These are phyloP conservation scores for Coronaproctus castanopsis DNA, from an alignment of 2,888 invertebrate genomes.

Conservation along the genomic window DNA sequence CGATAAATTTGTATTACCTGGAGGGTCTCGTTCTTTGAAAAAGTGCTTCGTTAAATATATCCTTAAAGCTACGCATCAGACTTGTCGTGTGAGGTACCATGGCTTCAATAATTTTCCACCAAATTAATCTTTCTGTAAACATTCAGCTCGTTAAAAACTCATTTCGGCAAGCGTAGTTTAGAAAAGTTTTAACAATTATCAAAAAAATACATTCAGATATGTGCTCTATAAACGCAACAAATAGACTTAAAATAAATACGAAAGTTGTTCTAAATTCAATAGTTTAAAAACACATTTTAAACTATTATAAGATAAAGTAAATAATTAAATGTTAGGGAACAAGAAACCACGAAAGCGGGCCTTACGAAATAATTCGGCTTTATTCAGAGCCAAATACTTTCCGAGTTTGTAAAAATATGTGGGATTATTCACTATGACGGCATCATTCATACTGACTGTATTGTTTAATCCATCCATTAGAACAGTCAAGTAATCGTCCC, in stretches of 20 bases:
- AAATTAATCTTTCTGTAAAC: constrained; percentile 26
- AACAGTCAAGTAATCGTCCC: constrained; percentile 20
- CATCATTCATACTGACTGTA: constrained; percentile 18
- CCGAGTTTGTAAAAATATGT: constrained; percentile 19
- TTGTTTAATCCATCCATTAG: constrained; percentile 19
- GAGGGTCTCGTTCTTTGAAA: constrained; percentile 10
- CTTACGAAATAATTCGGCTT: constrained; percentile 19
- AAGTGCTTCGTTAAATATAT: constrained; percentile 16
- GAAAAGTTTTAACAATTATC: too few species aligned
- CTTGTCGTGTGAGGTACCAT: constrained; percentile 25
- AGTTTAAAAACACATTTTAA: too few species aligned
- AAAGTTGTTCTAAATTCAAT: too few species aligned
- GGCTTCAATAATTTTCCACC: constrained; percentile 28
- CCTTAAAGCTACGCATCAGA: constrained; percentile 16
- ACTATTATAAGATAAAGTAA: too few species aligned
- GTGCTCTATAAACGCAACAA: too few species aligned
- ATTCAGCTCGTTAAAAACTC: too few species aligned
- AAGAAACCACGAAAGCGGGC: too few species aligned
- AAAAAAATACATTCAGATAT: too few species aligned
- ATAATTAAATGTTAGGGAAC: too few species aligned
- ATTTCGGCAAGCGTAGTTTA: too few species aligned
- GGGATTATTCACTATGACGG: constrained; percentile 18
- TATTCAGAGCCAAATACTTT: constrained; percentile 14
- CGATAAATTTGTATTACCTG: constrained; percentile 32
- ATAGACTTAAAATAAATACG: too few species aligned